Base-by-base conservation (phyloP, 2,888 invertebrate genomes). In the Eremobia ochroleuca region DNA sequence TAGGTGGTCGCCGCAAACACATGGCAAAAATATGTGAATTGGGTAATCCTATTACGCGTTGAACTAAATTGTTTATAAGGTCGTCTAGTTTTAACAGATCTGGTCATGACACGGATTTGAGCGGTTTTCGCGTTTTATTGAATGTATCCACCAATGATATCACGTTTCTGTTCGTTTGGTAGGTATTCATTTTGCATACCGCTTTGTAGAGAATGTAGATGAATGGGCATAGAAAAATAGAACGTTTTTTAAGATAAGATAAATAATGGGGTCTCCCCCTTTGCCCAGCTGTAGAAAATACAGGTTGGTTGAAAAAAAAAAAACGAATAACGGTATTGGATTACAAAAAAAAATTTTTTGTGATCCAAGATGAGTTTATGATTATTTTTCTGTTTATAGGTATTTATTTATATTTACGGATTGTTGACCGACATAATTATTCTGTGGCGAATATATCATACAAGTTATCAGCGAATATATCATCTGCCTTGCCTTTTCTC, bases 71-170 rank as follows among this genome's bases (percentile, higher is more conserved):
- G 76, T 70, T 73, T 64, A 64, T 69, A 77, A 87, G 87, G 88
- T 67, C 88, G 72, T 65, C 49, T 62, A 67, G 77, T 64, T 77
- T 76, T 88, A 88, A 87, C 81, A 76, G 77, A 79, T 81, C 69
- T 85, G 88, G 76, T 85, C 84, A 76, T 87, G 87, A 88, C 88
- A 87, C 61, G 75, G 78, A 84, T 85, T 85, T 73, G 13, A 69
- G 87, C n/a, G 43, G 69, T 79, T 81, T 64, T 77, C 34, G 34
- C 31, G 70, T 66, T 77, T 64, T 76, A 76, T 40, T 34, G 6
- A 62, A 46, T 46, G n/a, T 73, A 58, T 76, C 21, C 37, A 67
- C 18, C 25, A 49, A 62, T 78, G 5, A 68, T 62, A 71, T 81
- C 40, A 66, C 25, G 55, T 81, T 71, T 58, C 55, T 18, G 4